Evolutionary conservation across 1,140 invertebrate species (phyloP).

Genomic region (Pseudomyrmex gracilis): DNA sequence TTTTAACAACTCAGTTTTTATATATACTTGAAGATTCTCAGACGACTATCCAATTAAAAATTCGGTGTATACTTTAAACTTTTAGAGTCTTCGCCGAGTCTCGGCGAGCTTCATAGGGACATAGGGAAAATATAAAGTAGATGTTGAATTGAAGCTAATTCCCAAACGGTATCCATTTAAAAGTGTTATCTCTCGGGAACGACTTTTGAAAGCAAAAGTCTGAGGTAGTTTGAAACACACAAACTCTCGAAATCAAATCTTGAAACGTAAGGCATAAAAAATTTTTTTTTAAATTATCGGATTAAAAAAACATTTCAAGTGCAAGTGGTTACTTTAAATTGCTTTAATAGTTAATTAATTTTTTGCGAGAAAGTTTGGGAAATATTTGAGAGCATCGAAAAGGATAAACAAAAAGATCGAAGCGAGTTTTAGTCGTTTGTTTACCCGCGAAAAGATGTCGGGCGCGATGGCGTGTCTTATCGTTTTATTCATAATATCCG

Average conservation of each 20-base stretch:
- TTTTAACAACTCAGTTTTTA: neutral
- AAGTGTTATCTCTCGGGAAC: slow-evolving; percentile 26
- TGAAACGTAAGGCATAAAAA: neutral
- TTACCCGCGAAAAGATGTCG: slow-evolving; percentile 1
- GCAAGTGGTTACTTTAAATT: neutral
- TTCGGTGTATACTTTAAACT: slow-evolving; percentile 12
- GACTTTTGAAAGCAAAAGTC: slow-evolving; percentile 33
- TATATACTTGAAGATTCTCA: neutral
- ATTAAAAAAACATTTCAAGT: neutral
- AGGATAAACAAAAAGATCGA: neutral
- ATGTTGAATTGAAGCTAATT: slow-evolving; percentile 50
- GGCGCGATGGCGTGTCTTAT: neutral
- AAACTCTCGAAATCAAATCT: slow-evolving; percentile 17
- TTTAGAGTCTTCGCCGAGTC: slow-evolving; percentile 25
- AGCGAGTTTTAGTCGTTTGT: neutral
- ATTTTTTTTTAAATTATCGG: neutral
- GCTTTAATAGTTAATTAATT: neutral
- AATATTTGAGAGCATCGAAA: neutral
- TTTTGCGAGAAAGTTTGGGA: neutral
- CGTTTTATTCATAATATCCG: slow-evolving; percentile 37
- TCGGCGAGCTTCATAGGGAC: slow-evolving; percentile 9
- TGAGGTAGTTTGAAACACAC: neutral
- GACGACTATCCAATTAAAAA: neutral
- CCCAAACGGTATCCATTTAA: slow-evolving; percentile 46
- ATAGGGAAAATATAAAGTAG: neutral